phyloP scores from a whole-genome alignment of 2,797 vertebrate genomes.

The Sebastes trivittatus region DNA sequence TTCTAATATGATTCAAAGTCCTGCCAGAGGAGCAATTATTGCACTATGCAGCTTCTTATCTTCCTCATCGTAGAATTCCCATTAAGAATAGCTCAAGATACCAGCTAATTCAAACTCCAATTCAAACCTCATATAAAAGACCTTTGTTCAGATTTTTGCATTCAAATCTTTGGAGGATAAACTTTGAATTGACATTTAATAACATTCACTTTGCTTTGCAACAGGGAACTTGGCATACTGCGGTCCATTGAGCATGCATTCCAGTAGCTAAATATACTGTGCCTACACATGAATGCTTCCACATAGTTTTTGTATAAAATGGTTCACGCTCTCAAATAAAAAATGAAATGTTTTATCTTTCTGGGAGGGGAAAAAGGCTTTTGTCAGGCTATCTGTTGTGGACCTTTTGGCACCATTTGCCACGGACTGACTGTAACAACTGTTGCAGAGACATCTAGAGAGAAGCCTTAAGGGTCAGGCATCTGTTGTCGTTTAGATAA shows the following conservation, averaged over 20 bases:
- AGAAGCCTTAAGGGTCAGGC: conserved; percentile 1
- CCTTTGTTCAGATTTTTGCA: neutral
- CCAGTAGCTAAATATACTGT: neutral
- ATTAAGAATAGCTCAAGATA: neutral
- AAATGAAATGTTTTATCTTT: neutral
- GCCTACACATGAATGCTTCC: neutral
- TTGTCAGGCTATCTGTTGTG: neutral
- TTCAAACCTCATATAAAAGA: neutral
- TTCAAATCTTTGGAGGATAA: neutral
- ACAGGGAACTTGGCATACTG: neutral
- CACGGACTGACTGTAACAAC: conserved; percentile 19
- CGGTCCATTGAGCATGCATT: neutral
- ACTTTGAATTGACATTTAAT: neutral
- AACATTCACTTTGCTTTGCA: neutral
- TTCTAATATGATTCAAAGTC: neutral
- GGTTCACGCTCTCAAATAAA: neutral
- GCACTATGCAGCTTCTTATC: neutral
- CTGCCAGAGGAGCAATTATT: neutral
- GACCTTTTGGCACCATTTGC: conserved; percentile 22
- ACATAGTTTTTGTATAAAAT: neutral
- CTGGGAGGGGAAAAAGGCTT: neutral
- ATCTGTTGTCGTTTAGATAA: conserved; percentile 8
- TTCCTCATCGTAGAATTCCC: neutral
- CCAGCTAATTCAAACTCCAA: neutral
- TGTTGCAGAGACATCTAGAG: conserved; percentile 27